phyloP scores from a whole-genome alignment of 2,888 invertebrate species.

The Lasioglossum pauxillum region DNA sequence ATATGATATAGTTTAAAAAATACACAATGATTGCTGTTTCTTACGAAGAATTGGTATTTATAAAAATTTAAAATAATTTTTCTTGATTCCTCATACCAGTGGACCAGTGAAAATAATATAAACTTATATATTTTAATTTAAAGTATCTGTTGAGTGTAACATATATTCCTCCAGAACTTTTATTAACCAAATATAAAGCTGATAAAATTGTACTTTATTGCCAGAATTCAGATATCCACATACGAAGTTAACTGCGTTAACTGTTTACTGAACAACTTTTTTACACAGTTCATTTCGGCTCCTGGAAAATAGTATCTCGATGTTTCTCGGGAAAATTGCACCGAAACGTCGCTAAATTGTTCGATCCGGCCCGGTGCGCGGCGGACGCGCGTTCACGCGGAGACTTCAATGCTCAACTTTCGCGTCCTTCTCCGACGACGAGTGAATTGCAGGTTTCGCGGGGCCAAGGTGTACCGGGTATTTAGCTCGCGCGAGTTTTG shows the following conservation, averaged over 20 bases:
- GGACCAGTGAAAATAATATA: neutral
- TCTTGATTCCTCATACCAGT: neutral
- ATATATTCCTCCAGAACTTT: too few relatives aligned
- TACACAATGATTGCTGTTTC: neutral
- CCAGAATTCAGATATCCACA: too few relatives aligned
- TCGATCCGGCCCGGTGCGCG: neutral
- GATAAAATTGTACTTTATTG: too few relatives aligned
- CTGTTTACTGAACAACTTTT: too few relatives aligned
- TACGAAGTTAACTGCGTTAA: too few relatives aligned
- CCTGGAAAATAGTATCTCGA: neutral
- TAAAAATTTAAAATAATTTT: neutral
- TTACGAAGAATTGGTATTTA: too few relatives aligned
- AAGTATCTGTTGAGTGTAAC: too few relatives aligned
- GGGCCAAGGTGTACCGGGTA: conserved; percentile 74
- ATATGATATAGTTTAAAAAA: neutral
- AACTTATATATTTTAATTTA: too few relatives aligned
- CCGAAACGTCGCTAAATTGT: neutral
- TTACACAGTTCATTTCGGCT: too few relatives aligned
- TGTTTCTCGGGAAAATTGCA: neutral
- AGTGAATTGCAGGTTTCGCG: conserved; percentile 62
- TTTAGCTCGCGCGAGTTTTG: conserved; percentile 72
- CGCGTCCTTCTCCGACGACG: conserved; percentile 59
- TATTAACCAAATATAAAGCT: too few relatives aligned
- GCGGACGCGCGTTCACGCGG: conserved; percentile 34
- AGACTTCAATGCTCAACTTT: conserved; percentile 64